Evolutionary conservation across 2,113 vertebrate genomes (phyloP).

Genomic region (Rynchops niger): DNA sequence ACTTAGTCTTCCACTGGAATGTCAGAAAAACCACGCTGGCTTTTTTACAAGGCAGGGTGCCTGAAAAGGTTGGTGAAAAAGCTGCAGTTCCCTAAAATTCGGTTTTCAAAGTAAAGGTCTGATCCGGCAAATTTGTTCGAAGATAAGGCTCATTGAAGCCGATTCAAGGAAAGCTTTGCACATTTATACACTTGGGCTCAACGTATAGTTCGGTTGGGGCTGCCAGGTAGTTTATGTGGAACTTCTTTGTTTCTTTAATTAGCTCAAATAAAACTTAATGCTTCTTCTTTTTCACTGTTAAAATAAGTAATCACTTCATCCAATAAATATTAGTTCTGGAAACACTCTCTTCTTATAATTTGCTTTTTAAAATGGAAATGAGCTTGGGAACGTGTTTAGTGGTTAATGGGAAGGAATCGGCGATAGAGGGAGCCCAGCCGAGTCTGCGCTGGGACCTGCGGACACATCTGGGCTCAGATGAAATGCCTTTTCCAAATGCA

Average conservation of each 20-base stretch:
- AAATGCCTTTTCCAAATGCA: background rate
- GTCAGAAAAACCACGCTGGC: background rate
- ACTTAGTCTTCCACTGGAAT: background rate
- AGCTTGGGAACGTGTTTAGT: background rate
- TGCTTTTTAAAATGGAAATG: background rate
- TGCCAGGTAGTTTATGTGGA: rapidly evolving
- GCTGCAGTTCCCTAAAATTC: background rate
- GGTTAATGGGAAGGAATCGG: background rate
- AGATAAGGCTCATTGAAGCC: background rate
- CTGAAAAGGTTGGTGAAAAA: background rate
- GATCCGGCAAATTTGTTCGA: background rate
- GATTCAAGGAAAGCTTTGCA: background rate
- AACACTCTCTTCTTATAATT: background rate
- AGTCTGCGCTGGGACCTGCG: background rate
- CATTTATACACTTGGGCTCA: background rate
- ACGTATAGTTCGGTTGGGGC: rapidly evolving
- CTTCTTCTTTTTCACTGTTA: background rate
- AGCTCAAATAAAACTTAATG: background rate
- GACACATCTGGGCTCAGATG: background rate
- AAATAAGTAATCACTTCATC: background rate
- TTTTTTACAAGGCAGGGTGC: background rate
- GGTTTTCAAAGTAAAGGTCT: background rate
- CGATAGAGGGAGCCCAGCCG: rapidly evolving
- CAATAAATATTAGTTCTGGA: background rate
- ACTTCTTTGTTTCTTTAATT: background rate